Percentiles rank a stretch among this genome's conserved stretches.
Conservation (phyloP, 2,797 vertebrate genomes). For the Amphiprion clarkii region DNA sequence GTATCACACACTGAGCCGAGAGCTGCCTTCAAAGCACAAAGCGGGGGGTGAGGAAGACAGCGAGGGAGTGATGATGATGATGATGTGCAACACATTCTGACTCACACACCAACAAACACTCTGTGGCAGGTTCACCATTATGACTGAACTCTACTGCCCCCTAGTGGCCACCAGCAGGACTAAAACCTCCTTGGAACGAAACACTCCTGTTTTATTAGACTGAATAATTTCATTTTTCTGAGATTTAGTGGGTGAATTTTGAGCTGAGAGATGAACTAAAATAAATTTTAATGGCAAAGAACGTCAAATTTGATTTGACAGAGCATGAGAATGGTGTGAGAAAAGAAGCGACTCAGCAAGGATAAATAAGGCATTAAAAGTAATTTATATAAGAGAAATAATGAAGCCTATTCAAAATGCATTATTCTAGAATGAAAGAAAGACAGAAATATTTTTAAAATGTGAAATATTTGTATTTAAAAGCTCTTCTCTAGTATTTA, state of each 20-base stretch:
- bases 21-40: slow-evolving; percentile 20
- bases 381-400: too few relatives aligned
- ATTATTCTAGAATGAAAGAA: too few relatives aligned
- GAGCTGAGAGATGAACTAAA: too few relatives aligned
- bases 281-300: too few relatives aligned
- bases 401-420: too few relatives aligned
- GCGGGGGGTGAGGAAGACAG: not conserved
- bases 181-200: not conserved
- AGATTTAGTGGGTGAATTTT: not conserved
- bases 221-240: not conserved
- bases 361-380: too few relatives aligned
- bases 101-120: slow-evolving; percentile 3
- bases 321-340: too few relatives aligned
- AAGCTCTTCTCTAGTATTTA: too few relatives aligned
- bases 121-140: not conserved
- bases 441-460: too few relatives aligned
- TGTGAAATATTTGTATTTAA: too few relatives aligned
- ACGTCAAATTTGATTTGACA: too few relatives aligned
- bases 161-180: slow-evolving; percentile 56
- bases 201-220: not conserved
- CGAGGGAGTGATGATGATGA: not conserved
- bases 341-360: not conserved
- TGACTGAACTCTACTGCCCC: slow-evolving; percentile 54
- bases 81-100: not conserved
- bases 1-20: slow-evolving; percentile 5